Evolutionary conservation across 2,888 invertebrate genomes (phyloP).

Genomic region (Morpho helenor): DNA sequence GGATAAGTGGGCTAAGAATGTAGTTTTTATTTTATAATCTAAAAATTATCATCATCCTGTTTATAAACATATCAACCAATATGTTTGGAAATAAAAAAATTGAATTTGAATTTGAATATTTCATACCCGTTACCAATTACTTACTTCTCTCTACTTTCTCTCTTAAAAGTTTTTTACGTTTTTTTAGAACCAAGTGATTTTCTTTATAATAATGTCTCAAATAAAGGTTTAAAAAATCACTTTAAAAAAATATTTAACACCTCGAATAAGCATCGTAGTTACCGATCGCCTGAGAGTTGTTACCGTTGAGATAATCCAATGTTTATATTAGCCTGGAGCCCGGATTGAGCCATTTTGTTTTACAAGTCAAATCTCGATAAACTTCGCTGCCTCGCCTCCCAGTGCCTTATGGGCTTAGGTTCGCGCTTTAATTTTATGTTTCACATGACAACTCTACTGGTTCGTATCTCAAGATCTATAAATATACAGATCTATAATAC

Average conservation of each 20-base stretch:
- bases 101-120: too few relatives aligned
- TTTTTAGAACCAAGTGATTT: too few relatives aligned
- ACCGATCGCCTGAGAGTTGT: conserved; percentile 22
- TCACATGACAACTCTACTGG: conserved; percentile 23
- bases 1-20: too few relatives aligned
- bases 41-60: too few relatives aligned
- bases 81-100: too few relatives aligned
- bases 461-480: conserved; percentile 5
- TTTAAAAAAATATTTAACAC: background rate
- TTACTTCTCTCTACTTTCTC: too few relatives aligned
- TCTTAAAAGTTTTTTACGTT: too few relatives aligned
- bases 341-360: conserved; percentile 62
- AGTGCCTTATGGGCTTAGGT: conserved; percentile 49
- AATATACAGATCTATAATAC: background rate
- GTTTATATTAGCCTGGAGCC: conserved; percentile 44
- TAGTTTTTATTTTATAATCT: too few relatives aligned
- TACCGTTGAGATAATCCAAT: conserved; percentile 25
- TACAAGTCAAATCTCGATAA: conserved; percentile 64
- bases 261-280: conserved; percentile 6
- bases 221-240: background rate
- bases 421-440: conserved; percentile 30
- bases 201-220: too few relatives aligned
- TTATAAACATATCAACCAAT: too few relatives aligned
- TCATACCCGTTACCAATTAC: too few relatives aligned
- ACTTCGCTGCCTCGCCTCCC: conserved; percentile 38